A percentile compares a stretch with the other conserved stretches of the same genome.
These are phyloP conservation scores for Trimorus sp. DNA, from an alignment of 2,888 invertebrate genomes.

Conservation along the genomic window DNA sequence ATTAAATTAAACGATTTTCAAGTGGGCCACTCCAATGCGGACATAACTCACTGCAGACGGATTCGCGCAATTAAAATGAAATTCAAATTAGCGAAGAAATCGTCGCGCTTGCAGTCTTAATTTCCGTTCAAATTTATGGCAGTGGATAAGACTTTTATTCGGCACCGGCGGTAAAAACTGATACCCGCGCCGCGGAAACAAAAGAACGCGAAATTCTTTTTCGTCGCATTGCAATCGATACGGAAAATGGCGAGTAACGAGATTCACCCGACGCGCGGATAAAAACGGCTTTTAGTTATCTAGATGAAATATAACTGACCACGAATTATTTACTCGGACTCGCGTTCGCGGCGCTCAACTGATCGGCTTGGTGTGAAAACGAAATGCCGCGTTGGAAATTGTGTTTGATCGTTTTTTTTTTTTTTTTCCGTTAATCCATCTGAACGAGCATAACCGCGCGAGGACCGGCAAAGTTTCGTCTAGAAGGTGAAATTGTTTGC, in stretches of 20 bases:
- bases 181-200: neutral
- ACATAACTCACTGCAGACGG: too few relatives aligned
- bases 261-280: neutral
- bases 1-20: too few relatives aligned
- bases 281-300: neutral
- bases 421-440: neutral
- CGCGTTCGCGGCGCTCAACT: too few relatives aligned
- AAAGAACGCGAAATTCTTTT: constrained; percentile 19
- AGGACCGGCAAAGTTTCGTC: constrained; percentile 13
- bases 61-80: too few relatives aligned
- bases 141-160: constrained; percentile 18
- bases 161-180: constrained; percentile 9
- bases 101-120: neutral
- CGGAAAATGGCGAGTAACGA: constrained; percentile 14
- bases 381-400: neutral
- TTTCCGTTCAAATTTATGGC: constrained; percentile 14
- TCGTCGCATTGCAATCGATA: constrained; percentile 1
- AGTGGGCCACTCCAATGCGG: too few relatives aligned
- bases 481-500: constrained; percentile 34
- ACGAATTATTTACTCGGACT: neutral
- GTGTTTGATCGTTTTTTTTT: neutral
- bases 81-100: too few relatives aligned
- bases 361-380: neutral
- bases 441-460: neutral
- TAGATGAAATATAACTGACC: neutral